Evolutionary conservation across 2,797 vertebrate genomes (phyloP).

Genomic region (Argyrosomus regius): DNA sequence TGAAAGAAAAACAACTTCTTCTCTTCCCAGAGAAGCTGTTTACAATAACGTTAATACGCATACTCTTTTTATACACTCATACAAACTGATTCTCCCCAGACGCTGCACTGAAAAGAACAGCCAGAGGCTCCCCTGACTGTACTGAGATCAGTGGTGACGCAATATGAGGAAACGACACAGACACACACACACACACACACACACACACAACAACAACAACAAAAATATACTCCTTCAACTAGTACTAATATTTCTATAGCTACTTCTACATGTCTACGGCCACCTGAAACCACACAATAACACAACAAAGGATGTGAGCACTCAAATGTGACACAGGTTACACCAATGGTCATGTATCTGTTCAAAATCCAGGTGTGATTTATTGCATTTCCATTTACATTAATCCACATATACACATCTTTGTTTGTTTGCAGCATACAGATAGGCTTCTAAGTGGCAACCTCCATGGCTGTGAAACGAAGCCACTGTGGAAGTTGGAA

Average conservation of each 20-base stretch:
- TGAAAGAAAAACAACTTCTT: constrained; percentile 44
- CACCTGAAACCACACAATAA: neutral
- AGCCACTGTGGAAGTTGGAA: too few species aligned
- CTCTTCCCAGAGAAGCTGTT: constrained; percentile 47
- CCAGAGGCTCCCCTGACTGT: constrained; percentile 58
- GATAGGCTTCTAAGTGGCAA: too few species aligned
- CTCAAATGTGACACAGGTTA: neutral
- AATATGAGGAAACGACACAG: constrained; percentile 67
- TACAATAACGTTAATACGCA: constrained; percentile 29
- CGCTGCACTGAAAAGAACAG: constrained; percentile 55
- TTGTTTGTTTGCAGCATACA: too few species aligned
- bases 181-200: constrained; percentile 24
- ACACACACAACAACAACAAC: constrained; percentile 10
- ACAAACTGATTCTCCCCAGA: constrained; percentile 62
- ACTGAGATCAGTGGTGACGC: constrained; percentile 72
- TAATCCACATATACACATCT: neutral
- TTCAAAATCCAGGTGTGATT: neutral
- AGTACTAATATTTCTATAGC: neutral
- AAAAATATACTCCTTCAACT: neutral
- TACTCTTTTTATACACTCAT: constrained; percentile 21
- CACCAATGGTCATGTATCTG: neutral
- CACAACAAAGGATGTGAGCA: neutral
- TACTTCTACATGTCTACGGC: neutral
- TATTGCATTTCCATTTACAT: neutral
- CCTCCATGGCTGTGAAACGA: too few species aligned